A percentile compares a stretch with the other conserved stretches of the same genome.
Conservation (phyloP, 2,113 vertebrate genomes). For the Bettongia penicillata region DNA sequence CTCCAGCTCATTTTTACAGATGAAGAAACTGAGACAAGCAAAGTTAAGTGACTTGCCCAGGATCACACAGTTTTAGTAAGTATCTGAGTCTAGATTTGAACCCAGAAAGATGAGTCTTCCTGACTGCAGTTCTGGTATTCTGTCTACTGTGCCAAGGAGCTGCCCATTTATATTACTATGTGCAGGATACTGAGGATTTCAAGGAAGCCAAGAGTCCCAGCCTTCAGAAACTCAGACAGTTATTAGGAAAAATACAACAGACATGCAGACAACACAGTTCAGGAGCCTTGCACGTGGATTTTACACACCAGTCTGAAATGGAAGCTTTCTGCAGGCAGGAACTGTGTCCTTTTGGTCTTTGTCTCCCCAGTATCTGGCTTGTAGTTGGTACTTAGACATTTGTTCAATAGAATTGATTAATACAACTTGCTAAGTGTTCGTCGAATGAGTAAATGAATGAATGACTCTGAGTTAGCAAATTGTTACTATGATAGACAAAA, state of each 20-base stretch:
- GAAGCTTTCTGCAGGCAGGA: not conserved
- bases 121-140: too few relatives aligned
- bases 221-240: not conserved
- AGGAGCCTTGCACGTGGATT: not conserved
- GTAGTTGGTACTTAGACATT: not conserved
- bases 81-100: too few relatives aligned
- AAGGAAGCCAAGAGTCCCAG: not conserved
- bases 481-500: not conserved
- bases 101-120: too few relatives aligned
- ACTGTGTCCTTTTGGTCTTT: not conserved
- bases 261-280: not conserved
- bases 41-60: too few relatives aligned
- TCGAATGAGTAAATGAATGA: not conserved
- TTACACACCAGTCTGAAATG: not conserved
- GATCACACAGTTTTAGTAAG: too few relatives aligned
- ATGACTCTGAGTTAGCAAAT: slow-evolving; percentile 32
- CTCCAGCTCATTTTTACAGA: too few relatives aligned
- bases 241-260: not conserved
- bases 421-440: not conserved
- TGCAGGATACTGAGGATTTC: not conserved
- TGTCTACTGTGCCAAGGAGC: too few relatives aligned
- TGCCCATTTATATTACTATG: not conserved
- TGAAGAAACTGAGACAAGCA: too few relatives aligned
- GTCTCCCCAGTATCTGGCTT: not conserved
- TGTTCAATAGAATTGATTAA: not conserved